These are phyloP conservation scores for Sebastes vulpes DNA, from an alignment of 2,797 vertebrate species.

Conservation along the genomic window DNA sequence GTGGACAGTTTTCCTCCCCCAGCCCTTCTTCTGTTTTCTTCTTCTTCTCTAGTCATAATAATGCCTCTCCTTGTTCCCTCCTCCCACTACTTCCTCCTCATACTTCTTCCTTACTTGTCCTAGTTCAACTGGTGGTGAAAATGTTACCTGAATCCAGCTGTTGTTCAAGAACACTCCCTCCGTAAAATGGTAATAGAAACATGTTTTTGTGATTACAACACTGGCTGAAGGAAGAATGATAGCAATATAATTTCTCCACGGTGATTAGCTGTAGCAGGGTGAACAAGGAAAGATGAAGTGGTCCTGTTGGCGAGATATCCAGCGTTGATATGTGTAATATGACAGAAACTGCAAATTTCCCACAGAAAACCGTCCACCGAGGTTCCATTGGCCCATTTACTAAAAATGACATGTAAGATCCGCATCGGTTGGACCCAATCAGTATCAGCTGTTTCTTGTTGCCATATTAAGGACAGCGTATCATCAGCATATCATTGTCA, in stretches of 20 bases:
- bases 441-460: constrained; percentile 1
- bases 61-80: constrained; percentile 7
- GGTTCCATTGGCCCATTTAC: constrained; percentile 6
- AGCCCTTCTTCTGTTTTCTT: background rate
- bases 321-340: constrained; percentile 25
- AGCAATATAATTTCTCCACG: background rate
- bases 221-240: background rate
- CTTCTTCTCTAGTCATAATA: constrained; percentile 5
- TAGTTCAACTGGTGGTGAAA: background rate
- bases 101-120: constrained; percentile 43
- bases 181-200: constrained; percentile 9
- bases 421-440: constrained; percentile 23
- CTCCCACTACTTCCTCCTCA: constrained; percentile 43
- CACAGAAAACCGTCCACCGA: constrained; percentile 18
- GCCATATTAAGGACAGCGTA: background rate
- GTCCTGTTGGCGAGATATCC: constrained; percentile 17
- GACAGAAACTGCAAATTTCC: constrained; percentile 26
- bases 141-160: constrained; percentile 57
- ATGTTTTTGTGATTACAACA: constrained; percentile 34
- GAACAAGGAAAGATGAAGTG: constrained; percentile 29
- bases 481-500: background rate
- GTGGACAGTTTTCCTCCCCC: constrained; percentile 11
- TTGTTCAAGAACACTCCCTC: background rate
- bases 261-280: constrained; percentile 46
- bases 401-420: background rate